phyloP scores from a whole-genome alignment of 2,888 invertebrate genomes.

The Scaptomyza parva region DNA sequence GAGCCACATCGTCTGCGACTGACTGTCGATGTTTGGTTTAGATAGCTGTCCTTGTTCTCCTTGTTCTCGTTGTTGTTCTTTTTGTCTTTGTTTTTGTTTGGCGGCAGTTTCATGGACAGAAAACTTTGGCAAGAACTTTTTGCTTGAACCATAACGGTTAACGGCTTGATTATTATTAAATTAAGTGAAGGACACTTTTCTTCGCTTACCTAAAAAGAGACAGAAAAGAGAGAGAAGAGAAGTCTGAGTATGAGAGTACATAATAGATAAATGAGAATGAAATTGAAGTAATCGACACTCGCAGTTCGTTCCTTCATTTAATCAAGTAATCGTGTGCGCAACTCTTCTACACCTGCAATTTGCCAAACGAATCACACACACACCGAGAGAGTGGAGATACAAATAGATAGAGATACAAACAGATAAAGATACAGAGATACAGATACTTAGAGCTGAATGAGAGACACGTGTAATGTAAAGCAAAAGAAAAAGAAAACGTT shows the following conservation, averaged over 20 bases:
- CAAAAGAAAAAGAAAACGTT: constrained; percentile 16
- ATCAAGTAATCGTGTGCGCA: constrained; percentile 54
- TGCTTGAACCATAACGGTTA: constrained; percentile 46
- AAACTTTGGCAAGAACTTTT: constrained; percentile 38
- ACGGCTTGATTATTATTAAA: constrained; percentile 68
- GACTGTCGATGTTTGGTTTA: neutral
- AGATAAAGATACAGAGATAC: too few species aligned
- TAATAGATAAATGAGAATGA: too few species aligned
- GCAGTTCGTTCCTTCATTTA: too few species aligned
- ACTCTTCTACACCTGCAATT: constrained; percentile 48
- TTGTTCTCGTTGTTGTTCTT: constrained; percentile 3
- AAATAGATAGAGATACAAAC: neutral
- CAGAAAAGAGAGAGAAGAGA: neutral
- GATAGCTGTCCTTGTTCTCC: too few species aligned
- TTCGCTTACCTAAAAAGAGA: constrained; percentile 60
- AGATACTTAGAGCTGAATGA: constrained; percentile 3
- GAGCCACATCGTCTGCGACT: constrained; percentile 16
- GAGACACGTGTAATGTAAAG: constrained; percentile 13
- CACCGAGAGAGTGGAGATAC: too few species aligned
- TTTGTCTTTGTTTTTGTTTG: too few species aligned
- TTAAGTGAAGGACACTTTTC: constrained; percentile 52
- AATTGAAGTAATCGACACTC: too few species aligned
- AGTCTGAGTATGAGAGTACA: neutral
- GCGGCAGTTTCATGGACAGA: too few species aligned
- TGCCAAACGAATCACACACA: constrained; percentile 60